Evolutionary conservation across 1,140 invertebrate species (phyloP).

Genomic region (Penaeus vannamei): DNA sequence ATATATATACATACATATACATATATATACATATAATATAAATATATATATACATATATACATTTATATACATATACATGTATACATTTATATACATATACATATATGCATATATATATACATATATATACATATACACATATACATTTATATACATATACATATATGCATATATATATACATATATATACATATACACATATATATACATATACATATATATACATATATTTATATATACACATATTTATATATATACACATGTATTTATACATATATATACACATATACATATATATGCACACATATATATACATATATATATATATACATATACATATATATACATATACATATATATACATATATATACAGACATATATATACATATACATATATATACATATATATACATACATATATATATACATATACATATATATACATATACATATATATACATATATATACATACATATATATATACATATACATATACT

Average conservation of each 20-base stretch:
- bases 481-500: too few species aligned
- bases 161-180: neutral
- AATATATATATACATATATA: neutral
- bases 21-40: neutral
- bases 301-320: too few species aligned
- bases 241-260: too few species aligned
- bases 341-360: too few species aligned
- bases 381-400: too few species aligned
- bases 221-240: too few species aligned
- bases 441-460: too few species aligned
- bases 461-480: too few species aligned
- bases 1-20: neutral
- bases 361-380: too few species aligned
- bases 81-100: constrained; percentile 16
- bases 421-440: too few species aligned
- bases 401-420: too few species aligned
- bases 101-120: constrained; percentile 12
- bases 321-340: too few species aligned
- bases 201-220: neutral
- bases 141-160: neutral
- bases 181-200: neutral
- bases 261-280: neutral
- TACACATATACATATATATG: neutral
- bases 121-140: neutral
- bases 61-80: constrained; percentile 7